phyloP scores from a whole-genome alignment of 2,888 invertebrate genomes.

The Leucozona laternaria region DNA sequence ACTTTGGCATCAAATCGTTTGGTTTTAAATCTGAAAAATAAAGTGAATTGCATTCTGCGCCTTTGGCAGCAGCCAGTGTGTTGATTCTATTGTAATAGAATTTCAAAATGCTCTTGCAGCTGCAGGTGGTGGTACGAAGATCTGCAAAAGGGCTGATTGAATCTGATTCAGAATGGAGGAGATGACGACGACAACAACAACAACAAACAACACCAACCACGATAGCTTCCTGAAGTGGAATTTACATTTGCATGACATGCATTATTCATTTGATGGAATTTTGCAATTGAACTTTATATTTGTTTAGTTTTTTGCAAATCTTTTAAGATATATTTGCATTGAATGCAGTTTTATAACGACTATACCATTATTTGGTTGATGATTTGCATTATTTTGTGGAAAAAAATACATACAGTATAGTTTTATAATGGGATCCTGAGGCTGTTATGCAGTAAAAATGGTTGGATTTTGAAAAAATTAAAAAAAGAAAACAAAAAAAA shows the following conservation, averaged over 20 bases:
- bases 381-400: too few species aligned
- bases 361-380: too few species aligned
- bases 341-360: conserved; percentile 26
- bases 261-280: conserved; percentile 57
- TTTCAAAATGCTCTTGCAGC: conserved; percentile 20
- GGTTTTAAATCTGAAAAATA: conserved; percentile 56
- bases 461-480: too few species aligned
- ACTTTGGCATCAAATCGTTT: conserved; percentile 66
- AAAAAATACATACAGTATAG: too few species aligned
- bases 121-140: conserved; percentile 40
- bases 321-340: conserved; percentile 32
- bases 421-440: too few species aligned
- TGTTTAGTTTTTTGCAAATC: conserved; percentile 46
- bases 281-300: conserved; percentile 45
- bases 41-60: conserved; percentile 50
- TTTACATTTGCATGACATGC: conserved; percentile 62
- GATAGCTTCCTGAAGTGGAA: conserved; percentile 27
- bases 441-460: too few species aligned
- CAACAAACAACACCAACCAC: background rate
- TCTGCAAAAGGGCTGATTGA: conserved; percentile 12
- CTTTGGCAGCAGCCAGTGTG: conserved; percentile 47
- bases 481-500: too few species aligned
- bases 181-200: conserved; percentile 8
- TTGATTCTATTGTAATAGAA: conserved; percentile 65
- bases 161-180: conserved; percentile 13